Base-by-base conservation (phyloP, 2,797 vertebrate species). In the Lacerta viridis region DNA sequence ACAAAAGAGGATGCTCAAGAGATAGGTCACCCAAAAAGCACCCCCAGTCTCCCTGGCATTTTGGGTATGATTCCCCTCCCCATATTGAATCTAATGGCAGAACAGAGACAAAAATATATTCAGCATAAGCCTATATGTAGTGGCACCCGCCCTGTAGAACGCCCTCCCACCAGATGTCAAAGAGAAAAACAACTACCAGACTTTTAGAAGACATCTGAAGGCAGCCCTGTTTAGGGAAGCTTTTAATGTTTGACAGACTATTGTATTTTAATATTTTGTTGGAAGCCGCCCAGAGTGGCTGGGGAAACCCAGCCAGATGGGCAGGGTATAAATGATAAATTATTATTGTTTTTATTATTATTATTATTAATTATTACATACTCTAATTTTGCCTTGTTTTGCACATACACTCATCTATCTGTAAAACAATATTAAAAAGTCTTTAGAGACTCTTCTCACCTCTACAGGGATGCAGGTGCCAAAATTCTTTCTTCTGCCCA, bases 361-460 rank as follows among this genome's bases (percentile, higher is more conserved):
- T 41, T 39, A 39, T 39, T 39, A 3, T 39, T 39, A 3, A 3
- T 39, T 39, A 3, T 39, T 39, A 39, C 83, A 36, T 71, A 13
- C 74, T 72, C 83, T 85, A 66, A 84, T 72, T 85, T 72, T 71
- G 83, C 15, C 81, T 84, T 20, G 41, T 64, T 89, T 89, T 80
- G 83, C 39, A 64, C 78, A 72, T 41, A 55, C 61, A 84, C 33
- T 79, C 75, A 43, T 88, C 76, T 64, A n/a, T 7, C 13, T 41
- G 46, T 27, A 61, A 33, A 64, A 25, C 80, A 72, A n/a, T 50
- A 41, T 23, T 29, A n/a, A 55, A 55, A 18, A n/a, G 17, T 50
- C 15, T 79, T 27, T 84, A 7, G 20, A 33, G 77, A 5, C 15
- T 80, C 13, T 87, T 36, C 43, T n/a, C 36, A 83, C 41, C n/a